Percentiles rank a stretch among this genome's conserved stretches.
phyloP scores from a whole-genome alignment of 2,888 invertebrate species.

The Altica lythri region DNA sequence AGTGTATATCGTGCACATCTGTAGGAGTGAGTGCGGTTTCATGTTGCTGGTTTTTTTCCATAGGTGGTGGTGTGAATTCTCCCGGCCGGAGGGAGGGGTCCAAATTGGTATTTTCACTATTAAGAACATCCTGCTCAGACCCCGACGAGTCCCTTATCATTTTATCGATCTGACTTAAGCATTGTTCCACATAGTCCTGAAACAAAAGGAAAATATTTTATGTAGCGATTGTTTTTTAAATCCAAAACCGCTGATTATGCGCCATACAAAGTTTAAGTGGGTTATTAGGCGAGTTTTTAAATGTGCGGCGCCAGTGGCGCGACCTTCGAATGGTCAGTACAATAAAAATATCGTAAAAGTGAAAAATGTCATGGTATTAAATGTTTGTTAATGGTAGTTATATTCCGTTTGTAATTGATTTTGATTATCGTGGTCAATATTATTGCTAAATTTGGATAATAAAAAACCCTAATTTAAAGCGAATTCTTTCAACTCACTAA shows the following conservation, averaged over 20 bases:
- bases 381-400: no score
- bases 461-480: no score
- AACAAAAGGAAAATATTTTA: no score
- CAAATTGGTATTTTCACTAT: slow-evolving; percentile 34
- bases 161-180: slow-evolving; percentile 78
- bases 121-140: slow-evolving; percentile 33
- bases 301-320: background rate
- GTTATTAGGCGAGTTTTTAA: background rate
- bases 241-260: no score
- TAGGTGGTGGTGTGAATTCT: slow-evolving; percentile 51
- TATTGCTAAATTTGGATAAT: no score
- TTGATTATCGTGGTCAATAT: no score
- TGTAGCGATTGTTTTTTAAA: no score
- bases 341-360: slow-evolving; percentile 1
- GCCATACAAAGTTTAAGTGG: background rate
- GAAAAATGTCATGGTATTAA: no score
- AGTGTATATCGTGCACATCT: slow-evolving; percentile 83
- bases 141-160: slow-evolving; percentile 65
- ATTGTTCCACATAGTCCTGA: slow-evolving; percentile 80
- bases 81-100: slow-evolving; percentile 45
- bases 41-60: slow-evolving; percentile 63
- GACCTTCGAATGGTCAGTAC: background rate
- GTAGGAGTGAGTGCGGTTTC: slow-evolving; percentile 82
- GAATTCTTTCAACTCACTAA: no score
- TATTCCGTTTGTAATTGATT: no score